Evolutionary conservation across 1,140 invertebrate genomes (phyloP).

Genomic region (Drosophila bocki): DNA sequence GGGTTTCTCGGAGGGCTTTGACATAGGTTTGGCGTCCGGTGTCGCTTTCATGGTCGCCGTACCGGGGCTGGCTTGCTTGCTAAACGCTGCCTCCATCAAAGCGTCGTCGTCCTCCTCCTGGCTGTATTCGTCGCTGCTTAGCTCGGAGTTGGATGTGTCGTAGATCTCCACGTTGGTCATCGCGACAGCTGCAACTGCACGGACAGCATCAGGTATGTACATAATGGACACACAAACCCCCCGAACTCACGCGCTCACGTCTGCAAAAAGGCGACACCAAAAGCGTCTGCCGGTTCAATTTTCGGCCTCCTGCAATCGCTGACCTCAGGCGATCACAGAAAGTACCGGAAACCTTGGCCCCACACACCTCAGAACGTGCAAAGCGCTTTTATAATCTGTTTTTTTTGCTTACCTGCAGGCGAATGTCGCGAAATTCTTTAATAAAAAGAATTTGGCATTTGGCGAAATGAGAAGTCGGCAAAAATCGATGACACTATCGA

Average conservation of each 20-base stretch:
- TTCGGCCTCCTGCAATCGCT: no score
- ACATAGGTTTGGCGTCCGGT: slow-evolving; percentile 8
- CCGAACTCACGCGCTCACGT: slow-evolving; percentile 50
- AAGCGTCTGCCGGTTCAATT: slow-evolving; percentile 62
- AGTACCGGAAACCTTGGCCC: background rate
- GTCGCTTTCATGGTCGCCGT: background rate
- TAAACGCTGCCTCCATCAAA: slow-evolving; percentile 65
- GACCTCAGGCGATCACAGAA: background rate
- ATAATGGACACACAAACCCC: slow-evolving; percentile 16
- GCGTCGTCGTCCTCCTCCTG: slow-evolving; percentile 66
- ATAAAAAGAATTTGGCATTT: slow-evolving; percentile 32
- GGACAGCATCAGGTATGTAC: slow-evolving; percentile 36
- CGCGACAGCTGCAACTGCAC: slow-evolving; percentile 17
- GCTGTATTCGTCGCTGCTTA: slow-evolving; percentile 72
- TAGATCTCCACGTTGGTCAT: slow-evolving; percentile 73
- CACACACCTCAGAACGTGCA: background rate
- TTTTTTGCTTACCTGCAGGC: slow-evolving; percentile 11
- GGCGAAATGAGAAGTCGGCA: background rate
- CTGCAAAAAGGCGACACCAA: slow-evolving; percentile 51
- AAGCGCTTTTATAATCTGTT: background rate
- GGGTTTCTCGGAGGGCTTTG: slow-evolving; percentile 15
- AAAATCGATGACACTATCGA: background rate
- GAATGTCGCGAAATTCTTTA: background rate
- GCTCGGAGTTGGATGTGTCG: slow-evolving; percentile 63
- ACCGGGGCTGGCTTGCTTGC: slow-evolving; percentile 34